A percentile compares a stretch with the other conserved stretches of the same genome.
These are phyloP conservation scores for Sciurus niger DNA, from an alignment of 2,113 vertebrate species.

Conservation along the genomic window DNA sequence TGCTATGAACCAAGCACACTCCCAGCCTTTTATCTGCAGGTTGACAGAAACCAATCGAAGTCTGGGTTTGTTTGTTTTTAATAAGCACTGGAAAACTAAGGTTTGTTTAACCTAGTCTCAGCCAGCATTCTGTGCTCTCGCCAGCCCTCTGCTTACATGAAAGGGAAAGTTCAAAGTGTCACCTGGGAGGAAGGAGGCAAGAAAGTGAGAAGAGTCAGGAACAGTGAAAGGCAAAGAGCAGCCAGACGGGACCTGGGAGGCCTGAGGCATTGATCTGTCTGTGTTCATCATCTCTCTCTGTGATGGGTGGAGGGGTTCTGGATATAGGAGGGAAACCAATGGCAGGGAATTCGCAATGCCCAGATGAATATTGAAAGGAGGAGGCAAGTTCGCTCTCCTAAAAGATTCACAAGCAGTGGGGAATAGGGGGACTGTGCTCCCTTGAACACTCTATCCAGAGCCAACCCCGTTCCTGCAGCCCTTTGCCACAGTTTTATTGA, in stretches of 20 bases:
- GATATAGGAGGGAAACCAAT: not conserved
- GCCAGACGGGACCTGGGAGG: not conserved
- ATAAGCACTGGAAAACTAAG: not conserved
- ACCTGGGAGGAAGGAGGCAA: not conserved
- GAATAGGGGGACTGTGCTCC: not conserved
- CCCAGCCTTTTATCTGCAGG: slow-evolving; percentile 77
- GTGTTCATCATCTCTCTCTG: not conserved
- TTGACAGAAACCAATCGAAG: slow-evolving; percentile 76
- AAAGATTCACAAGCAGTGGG: not conserved
- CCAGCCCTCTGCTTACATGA: not conserved
- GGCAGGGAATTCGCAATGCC: too few species aligned
- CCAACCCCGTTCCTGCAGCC: not conserved
- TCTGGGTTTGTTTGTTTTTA: slow-evolving; percentile 69
- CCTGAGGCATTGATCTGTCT: not conserved
- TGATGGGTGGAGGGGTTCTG: rapidly evolving
- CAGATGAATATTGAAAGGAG: not conserved
- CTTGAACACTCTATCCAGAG: not conserved
- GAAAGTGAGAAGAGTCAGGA: not conserved
- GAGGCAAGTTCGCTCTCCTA: not conserved
- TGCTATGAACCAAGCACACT: slow-evolving; percentile 53
- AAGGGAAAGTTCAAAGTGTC: not conserved
- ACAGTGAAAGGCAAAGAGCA: not conserved
- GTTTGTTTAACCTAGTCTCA: slow-evolving; percentile 68
- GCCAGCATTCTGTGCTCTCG: slow-evolving; percentile 5
- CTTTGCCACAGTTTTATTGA: not conserved